Conservation (phyloP, 2,888 invertebrate genomes). For the Carcina quercana region DNA sequence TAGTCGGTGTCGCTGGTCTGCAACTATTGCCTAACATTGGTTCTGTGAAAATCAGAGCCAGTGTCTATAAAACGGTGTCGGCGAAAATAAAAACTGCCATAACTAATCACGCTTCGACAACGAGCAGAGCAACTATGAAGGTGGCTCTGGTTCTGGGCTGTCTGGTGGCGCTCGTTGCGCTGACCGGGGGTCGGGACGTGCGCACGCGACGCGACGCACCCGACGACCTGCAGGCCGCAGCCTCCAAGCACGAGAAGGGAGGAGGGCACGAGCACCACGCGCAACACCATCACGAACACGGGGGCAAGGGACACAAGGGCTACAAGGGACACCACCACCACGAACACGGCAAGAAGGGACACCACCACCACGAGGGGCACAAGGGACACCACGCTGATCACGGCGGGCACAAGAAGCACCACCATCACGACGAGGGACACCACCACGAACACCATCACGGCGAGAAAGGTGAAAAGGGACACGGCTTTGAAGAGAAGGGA, state of each 20-base stretch:
- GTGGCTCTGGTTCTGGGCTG: slow-evolving; percentile 41
- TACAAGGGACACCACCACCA: slow-evolving; percentile 80
- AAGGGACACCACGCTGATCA: slow-evolving; percentile 75
- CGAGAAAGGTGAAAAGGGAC: slow-evolving; percentile 78
- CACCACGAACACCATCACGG: slow-evolving; percentile 77
- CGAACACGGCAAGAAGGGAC: slow-evolving; percentile 80
- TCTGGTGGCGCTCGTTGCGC: slow-evolving; percentile 48
- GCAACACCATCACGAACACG: slow-evolving; percentile 77
- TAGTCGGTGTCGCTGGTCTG: no score
- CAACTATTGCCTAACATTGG: slow-evolving; percentile 51
- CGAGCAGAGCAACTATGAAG: slow-evolving; percentile 41
- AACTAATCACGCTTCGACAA: slow-evolving; percentile 35
- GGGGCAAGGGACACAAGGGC: slow-evolving; percentile 80
- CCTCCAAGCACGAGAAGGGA: slow-evolving; percentile 61
- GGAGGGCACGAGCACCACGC: slow-evolving; percentile 78
- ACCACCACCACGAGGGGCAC: slow-evolving; percentile 80
- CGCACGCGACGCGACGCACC: slow-evolving; percentile 65
- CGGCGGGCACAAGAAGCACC: slow-evolving; percentile 77
- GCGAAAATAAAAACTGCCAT: slow-evolving; percentile 35
- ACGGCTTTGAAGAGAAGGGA: slow-evolving; percentile 72
- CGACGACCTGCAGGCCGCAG: slow-evolving; percentile 65
- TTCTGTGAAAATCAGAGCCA: slow-evolving; percentile 46
- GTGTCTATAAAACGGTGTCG: slow-evolving; percentile 61
- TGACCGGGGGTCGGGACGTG: slow-evolving; percentile 55
- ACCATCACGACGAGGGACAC: slow-evolving; percentile 79